These are phyloP conservation scores for Scarus forsteni DNA, from an alignment of 2,797 vertebrate genomes.

Conservation along the genomic window DNA sequence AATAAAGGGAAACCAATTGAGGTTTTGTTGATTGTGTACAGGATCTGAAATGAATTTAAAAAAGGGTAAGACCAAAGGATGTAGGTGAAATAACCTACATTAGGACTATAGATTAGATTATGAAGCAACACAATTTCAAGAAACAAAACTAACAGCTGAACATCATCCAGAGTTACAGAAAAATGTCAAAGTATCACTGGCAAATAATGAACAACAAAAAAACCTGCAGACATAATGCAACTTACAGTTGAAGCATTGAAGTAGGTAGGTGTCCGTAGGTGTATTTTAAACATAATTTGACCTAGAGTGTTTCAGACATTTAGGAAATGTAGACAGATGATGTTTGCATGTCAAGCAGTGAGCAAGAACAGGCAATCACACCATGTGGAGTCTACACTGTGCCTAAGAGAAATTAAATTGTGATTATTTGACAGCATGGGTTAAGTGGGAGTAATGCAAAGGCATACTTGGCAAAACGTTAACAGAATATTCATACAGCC, in stretches of 20 bases:
- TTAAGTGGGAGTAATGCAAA: slow-evolving; percentile 1
- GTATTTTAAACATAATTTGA: slow-evolving; percentile 5
- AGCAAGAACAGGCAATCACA: slow-evolving; percentile 3
- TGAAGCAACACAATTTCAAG: not conserved
- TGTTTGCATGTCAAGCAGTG: slow-evolving; percentile 44
- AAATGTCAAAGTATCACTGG: no score
- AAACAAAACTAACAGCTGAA: no score
- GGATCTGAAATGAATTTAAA: not conserved
- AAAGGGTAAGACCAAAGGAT: not conserved
- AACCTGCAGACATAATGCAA: no score
- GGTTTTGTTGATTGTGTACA: not conserved
- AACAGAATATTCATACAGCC: not conserved
- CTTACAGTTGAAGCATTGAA: no score
- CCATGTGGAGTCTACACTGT: slow-evolving; percentile 8
- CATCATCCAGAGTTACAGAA: no score
- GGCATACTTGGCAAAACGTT: not conserved
- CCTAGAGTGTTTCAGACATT: slow-evolving; percentile 41
- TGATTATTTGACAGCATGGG: slow-evolving; percentile 11
- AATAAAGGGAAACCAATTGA: not conserved
- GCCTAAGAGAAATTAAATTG: slow-evolving; percentile 3
- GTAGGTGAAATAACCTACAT: not conserved
- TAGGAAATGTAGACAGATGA: slow-evolving; percentile 43
- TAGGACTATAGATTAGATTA: slow-evolving; percentile 2
- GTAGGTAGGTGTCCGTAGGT: no score
- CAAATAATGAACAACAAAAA: no score